Conservation (phyloP, 2,797 vertebrate species). For the Aselliscus stoliczkanus region DNA sequence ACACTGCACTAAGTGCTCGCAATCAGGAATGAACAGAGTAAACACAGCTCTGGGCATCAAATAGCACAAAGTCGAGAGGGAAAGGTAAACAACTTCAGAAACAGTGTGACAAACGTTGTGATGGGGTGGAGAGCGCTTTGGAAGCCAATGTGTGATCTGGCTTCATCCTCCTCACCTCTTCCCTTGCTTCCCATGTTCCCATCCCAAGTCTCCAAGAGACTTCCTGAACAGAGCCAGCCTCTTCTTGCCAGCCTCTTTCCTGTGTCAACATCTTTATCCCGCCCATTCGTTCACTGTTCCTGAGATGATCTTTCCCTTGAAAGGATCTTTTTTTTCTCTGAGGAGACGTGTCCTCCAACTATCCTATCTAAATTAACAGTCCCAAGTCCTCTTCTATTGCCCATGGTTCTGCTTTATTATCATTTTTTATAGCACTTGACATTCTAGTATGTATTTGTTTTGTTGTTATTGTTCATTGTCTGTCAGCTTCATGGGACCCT, state of each 20-base stretch:
- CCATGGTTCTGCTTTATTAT: background rate
- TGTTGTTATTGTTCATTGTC: background rate
- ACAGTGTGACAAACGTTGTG: fast-evolving
- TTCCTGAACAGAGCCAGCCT: background rate
- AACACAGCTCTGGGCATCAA: background rate
- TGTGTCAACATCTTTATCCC: background rate
- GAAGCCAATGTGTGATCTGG: background rate
- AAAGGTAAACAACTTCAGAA: background rate
- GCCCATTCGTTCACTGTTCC: background rate
- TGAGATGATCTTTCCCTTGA: background rate
- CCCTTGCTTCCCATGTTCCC: background rate
- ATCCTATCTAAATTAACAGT: background rate
- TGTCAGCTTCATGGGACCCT: background rate
- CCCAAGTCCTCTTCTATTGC: background rate
- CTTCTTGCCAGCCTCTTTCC: background rate
- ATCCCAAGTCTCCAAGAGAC: background rate
- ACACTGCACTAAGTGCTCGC: background rate
- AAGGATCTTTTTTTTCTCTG: no score
- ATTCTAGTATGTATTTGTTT: background rate
- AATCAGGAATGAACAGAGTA: background rate
- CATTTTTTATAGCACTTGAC: background rate
- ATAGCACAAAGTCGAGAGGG: background rate
- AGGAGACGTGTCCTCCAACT: background rate
- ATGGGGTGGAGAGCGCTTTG: fast-evolving
- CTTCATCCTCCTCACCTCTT: background rate